Percentiles rank a stretch among this genome's conserved stretches.
Evolutionary conservation across 2,113 vertebrate species (phyloP).

Genomic region (Pao palembangensis): DNA sequence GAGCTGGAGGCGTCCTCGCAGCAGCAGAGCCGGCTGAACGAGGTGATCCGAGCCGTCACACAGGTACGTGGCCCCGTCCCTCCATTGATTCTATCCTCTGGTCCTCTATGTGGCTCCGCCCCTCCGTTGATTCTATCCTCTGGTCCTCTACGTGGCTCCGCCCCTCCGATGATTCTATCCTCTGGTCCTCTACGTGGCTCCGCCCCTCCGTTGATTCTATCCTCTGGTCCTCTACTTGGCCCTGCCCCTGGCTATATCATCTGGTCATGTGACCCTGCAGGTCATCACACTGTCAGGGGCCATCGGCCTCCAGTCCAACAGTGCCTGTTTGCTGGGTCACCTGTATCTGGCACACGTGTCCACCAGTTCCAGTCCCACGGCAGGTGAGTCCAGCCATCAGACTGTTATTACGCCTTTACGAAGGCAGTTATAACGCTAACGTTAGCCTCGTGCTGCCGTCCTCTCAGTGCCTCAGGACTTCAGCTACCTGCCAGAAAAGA

Average conservation of each 20-base stretch:
- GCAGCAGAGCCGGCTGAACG: constrained; percentile 85
- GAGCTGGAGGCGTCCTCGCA: constrained; percentile 82
- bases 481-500: constrained; percentile 88
- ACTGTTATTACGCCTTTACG: not conserved
- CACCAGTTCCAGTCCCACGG: constrained; percentile 81
- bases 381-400: constrained; percentile 71
- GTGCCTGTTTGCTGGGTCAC: constrained; percentile 84
- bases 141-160: constrained; percentile 26
- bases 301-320: constrained; percentile 91
- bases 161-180: no score
- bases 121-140: no score
- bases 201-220: no score
- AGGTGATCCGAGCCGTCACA: constrained; percentile 86
- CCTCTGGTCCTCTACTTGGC: constrained; percentile 28
- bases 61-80: constrained; percentile 73
- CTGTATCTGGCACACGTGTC: constrained; percentile 85
- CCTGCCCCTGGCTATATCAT: no score
- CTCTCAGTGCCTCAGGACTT: constrained; percentile 89
- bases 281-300: constrained; percentile 85
- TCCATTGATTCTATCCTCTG: no score
- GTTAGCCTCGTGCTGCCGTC: not conserved
- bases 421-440: not conserved
- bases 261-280: constrained; percentile 56
- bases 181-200: constrained; percentile 26
- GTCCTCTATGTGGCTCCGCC: no score